These are phyloP conservation scores for Lasiurus cinereus DNA, from an alignment of 2,113 vertebrate species.

Conservation along the genomic window DNA sequence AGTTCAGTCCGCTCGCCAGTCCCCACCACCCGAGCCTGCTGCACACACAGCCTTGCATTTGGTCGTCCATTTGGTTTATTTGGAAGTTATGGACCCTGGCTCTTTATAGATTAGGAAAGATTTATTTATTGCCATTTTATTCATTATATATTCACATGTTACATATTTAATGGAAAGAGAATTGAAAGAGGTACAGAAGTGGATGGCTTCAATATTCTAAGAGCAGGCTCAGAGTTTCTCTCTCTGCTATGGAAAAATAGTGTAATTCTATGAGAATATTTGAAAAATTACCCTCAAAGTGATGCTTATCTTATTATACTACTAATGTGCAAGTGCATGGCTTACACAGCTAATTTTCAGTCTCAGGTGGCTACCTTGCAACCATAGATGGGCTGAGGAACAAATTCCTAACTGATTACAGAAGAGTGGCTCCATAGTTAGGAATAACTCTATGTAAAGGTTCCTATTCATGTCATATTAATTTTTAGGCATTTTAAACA, in stretches of 20 bases:
- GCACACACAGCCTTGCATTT: too few species aligned
- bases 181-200: constrained; percentile 22
- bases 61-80: too few species aligned
- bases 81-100: too few species aligned
- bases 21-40: too few species aligned
- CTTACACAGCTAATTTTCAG: constrained; percentile 70
- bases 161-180: constrained; percentile 80
- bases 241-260: constrained; percentile 39
- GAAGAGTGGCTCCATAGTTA: constrained; percentile 76
- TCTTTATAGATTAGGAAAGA: background rate
- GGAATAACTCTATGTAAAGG: constrained; percentile 15
- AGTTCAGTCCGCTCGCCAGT: too few species aligned
- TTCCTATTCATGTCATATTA: background rate
- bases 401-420: constrained; percentile 40
- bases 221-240: constrained; percentile 74
- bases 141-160: background rate
- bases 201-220: constrained; percentile 64
- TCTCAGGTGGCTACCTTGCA: constrained; percentile 77
- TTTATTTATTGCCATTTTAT: background rate
- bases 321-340: constrained; percentile 69
- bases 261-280: constrained; percentile 70
- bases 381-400: constrained; percentile 58
- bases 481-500: background rate
- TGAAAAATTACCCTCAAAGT: constrained; percentile 65
- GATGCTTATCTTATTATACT: constrained; percentile 77